phyloP scores from a whole-genome alignment of 2,888 invertebrate species.

The Tipula lateralis region DNA sequence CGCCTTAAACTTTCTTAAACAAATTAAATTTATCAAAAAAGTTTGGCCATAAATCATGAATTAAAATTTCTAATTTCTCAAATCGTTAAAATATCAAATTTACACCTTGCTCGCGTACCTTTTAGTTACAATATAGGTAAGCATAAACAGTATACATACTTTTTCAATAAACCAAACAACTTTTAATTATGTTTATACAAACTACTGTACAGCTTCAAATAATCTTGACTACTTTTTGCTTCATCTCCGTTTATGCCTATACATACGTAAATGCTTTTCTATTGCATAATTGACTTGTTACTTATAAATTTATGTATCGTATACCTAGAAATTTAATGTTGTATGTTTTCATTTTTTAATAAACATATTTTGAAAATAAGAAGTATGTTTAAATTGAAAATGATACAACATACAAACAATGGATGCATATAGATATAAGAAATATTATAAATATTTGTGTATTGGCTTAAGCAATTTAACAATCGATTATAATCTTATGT shows the following conservation, averaged over 20 bases:
- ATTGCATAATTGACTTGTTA: background rate
- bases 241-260: background rate
- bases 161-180: background rate
- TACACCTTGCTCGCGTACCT: background rate
- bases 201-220: background rate
- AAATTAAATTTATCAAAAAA: too few species aligned
- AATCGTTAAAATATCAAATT: background rate
- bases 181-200: background rate
- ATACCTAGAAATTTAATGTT: background rate
- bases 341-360: background rate
- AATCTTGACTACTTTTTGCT: background rate
- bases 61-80: background rate
- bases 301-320: background rate
- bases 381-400: background rate
- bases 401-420: background rate
- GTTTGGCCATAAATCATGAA: background rate
- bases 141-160: background rate
- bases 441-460: background rate
- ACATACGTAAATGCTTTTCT: background rate
- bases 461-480: background rate
- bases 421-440: background rate
- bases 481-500: background rate
- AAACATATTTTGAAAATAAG: background rate
- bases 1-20: too few species aligned
- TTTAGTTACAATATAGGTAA: background rate